Percentiles rank a stretch among this genome's conserved stretches.
Evolutionary conservation across 2,888 invertebrate species (phyloP).

Genomic region (Tuta absoluta): DNA sequence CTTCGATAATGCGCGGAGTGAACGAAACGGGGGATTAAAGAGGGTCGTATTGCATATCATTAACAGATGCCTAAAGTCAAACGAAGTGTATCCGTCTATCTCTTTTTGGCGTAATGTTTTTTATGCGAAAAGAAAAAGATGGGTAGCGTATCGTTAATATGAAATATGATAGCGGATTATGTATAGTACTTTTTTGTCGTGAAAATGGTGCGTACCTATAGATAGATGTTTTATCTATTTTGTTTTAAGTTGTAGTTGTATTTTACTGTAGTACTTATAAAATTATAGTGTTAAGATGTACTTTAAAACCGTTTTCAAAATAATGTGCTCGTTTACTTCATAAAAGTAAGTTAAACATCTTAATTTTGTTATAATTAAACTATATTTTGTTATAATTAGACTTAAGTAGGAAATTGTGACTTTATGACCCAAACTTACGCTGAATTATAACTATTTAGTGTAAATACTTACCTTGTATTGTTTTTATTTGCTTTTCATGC

Average conservation of each 20-base stretch:
- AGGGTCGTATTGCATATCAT: constrained; percentile 69
- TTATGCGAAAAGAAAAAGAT: constrained; percentile 39
- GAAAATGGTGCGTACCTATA: constrained; percentile 41
- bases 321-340: not conserved
- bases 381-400: constrained; percentile 6
- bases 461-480: not conserved
- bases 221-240: not conserved
- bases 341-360: constrained; percentile 10
- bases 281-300: constrained; percentile 15
- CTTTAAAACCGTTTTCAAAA: constrained; percentile 12
- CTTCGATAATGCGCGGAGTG: constrained; percentile 33
- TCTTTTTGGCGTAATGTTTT: constrained; percentile 41
- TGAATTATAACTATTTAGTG: not conserved
- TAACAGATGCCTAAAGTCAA: constrained; percentile 49
- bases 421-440: not conserved
- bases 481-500: not conserved
- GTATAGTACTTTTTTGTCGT: constrained; percentile 46
- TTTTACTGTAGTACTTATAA: not conserved
- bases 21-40: constrained; percentile 47
- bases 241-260: not conserved
- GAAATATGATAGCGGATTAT: constrained; percentile 51
- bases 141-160: constrained; percentile 36
- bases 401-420: constrained; percentile 12
- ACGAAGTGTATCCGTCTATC: constrained; percentile 44
- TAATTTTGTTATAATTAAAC: constrained; percentile 12